These are phyloP conservation scores for Nothobranchius furzeri DNA, from an alignment of 2,113 vertebrate species.

Conservation along the genomic window DNA sequence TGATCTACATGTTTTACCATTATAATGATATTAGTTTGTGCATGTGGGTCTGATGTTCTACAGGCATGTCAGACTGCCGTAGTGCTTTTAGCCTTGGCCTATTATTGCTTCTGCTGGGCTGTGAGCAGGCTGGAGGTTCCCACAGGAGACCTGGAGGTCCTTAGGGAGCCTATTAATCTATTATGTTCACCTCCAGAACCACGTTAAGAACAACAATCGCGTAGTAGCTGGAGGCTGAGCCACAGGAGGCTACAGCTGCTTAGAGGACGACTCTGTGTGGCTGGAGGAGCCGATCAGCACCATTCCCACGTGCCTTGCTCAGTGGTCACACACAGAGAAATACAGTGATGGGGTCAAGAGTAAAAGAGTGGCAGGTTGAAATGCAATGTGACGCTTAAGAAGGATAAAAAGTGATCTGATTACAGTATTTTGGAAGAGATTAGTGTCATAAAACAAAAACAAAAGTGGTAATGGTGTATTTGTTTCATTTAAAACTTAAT, in stretches of 20 bases:
- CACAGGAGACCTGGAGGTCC: conserved; percentile 46
- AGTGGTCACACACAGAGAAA: conserved; percentile 19
- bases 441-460: too few species aligned
- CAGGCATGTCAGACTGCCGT: conserved; percentile 29
- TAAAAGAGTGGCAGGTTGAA: neutral
- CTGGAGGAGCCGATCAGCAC: conserved; percentile 29
- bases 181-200: conserved; percentile 60
- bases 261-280: neutral
- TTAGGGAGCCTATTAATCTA: conserved; percentile 67
- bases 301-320: conserved; percentile 45
- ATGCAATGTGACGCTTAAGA: neutral
- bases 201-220: conserved; percentile 56
- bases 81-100: conserved; percentile 13
- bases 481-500: neutral
- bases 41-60: neutral
- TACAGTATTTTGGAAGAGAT: neutral
- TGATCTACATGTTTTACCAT: too few species aligned
- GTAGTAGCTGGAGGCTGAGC: conserved; percentile 45
- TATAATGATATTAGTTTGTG: neutral
- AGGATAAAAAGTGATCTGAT: neutral
- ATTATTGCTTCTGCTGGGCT: conserved; percentile 19
- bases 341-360: conserved; percentile 9
- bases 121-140: conserved; percentile 31
- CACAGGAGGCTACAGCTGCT: conserved; percentile 55
- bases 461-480: too few species aligned